Base-by-base conservation (phyloP, 2,888 invertebrate species). In the Odontothrips loti region DNA sequence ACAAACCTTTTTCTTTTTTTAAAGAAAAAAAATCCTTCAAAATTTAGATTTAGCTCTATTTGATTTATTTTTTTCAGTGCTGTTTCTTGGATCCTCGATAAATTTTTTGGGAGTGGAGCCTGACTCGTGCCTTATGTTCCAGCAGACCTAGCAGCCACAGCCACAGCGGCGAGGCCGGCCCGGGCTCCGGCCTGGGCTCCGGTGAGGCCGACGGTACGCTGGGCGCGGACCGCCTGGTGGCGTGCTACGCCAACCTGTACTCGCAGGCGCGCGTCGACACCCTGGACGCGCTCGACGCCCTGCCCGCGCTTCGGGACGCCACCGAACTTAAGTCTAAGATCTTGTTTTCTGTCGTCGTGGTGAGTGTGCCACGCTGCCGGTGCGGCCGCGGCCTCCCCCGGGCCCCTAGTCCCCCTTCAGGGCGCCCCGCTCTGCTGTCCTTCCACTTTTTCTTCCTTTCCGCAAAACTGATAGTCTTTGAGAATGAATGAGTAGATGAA, bases 271-370 rank as follows among this genome's bases (percentile, higher is more conserved):
- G 97, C 82, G 92, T 95, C 82, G 94, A 96, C 85, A 94, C 95
- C 0, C 88, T 97, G 85, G 96, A 97, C 84, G 95, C 96, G 15
- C 89, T 98, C 82, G 94, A 96, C 84, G 91, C 92, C 48, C 89
- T 98, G 82, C 92, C 93, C 15, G 94, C 95, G 83, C 90, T 98
- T 82, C 90, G 92, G 81, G 94, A 95, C 84, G 94, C 95, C 20
- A 93, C 95, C 82, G 96, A 96, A 86, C 91, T 98, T 84, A 98
- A 98, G 89, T 93, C 94, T 85, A 98, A 98, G 90, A 95, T 98
- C 84, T 91, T 98, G 84, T 98, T 98, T 89, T 98, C 97, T 82
- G 95, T 97, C 82, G 93, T 97, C 84, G 98, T 98, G 89, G 98
- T 98, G 89, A 93, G 95, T 84, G 34, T 43, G 34, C 47, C 63